Evolutionary conservation across 2,888 invertebrate species (phyloP).

Genomic region (Pardosa pseudoannulata): DNA sequence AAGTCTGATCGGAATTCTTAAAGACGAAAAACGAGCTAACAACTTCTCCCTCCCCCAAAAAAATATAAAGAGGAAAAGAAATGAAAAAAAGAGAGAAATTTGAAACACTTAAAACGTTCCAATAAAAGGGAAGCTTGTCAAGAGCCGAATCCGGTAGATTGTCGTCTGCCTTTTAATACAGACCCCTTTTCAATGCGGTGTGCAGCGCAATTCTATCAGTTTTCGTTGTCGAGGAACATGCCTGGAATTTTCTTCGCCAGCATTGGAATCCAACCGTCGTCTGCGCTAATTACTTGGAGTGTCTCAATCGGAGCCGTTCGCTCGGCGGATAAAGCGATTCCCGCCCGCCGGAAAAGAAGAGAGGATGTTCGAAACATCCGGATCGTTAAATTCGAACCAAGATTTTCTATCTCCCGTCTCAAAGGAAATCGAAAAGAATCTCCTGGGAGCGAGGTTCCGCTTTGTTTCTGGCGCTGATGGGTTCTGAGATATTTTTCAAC

Average conservation of each 20-base stretch:
- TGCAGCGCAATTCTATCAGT: background rate
- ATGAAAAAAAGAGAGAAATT: too few species aligned
- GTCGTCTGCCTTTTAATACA: too few species aligned
- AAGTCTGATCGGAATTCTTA: too few species aligned
- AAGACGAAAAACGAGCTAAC: too few species aligned
- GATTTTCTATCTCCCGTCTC: background rate
- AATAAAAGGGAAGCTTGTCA: too few species aligned
- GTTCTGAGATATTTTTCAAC: too few species aligned
- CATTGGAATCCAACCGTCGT: background rate
- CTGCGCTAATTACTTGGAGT: conserved; percentile 2
- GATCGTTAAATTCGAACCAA: conserved; percentile 6
- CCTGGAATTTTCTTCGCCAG: background rate
- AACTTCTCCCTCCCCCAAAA: too few species aligned
- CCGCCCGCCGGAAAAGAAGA: background rate
- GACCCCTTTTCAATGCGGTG: background rate
- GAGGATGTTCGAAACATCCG: conserved; percentile 5
- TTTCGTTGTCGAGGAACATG: background rate
- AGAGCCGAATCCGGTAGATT: too few species aligned
- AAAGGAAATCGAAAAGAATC: conserved; percentile 13
- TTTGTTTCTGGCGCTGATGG: background rate
- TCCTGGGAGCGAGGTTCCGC: background rate
- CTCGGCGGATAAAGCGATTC: background rate
- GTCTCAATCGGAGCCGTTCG: conserved; percentile 4
- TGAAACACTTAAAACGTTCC: too few species aligned
- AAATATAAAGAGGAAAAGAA: too few species aligned